Base-by-base conservation (phyloP, 37 sponge, comb jelly and placozoan genomes). In the Chondrosia reniformis region DNA sequence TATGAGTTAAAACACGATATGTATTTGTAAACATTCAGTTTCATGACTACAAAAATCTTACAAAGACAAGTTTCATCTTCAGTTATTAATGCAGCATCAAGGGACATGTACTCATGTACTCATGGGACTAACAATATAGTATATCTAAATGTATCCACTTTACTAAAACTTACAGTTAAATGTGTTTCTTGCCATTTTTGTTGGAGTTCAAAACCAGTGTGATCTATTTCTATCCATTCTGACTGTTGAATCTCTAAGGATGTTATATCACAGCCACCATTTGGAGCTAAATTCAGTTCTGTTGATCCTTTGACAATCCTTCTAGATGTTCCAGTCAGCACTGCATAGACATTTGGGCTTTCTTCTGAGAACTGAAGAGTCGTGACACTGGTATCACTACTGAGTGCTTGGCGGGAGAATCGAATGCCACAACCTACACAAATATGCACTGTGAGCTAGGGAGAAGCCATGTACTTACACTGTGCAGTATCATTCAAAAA, bases 321-420 rank as follows among this genome's bases (percentile, higher is more conserved):
- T 3, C 72, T 41, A 9, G 41, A 39, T 15, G 72, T 69, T 39
- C 43, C 72, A 40, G 72, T 69, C 8, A 69, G 39, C 41, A 69
- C 72, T 3, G 72, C 72, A 34, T 39, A 34, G 41, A 69, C 22
- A 39, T 69, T 37, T 7, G 42, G n/a, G 17, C 37, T 62, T 37
- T 77, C 61, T 28, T 77, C 77, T 13, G 77, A 39, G 59, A 77
- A 77, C 7, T 33, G 40, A 25, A 77, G 21, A 4, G 77, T 77
- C 9, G 77, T 57, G 28, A 77, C 77, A 57, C 77, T 57, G n/a
- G 77, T 77, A 31, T 77, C 77, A 7, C n/a, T 19, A 31, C 37
- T 40, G 1, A 77, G 61, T 28, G 36, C 37, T 25, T 24, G 17
- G 4, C 77, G 56, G 7, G 61, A 56, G 59, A 77, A 77, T 19